A percentile compares a stretch with the other conserved stretches of the same genome.
Evolutionary conservation across 2,888 invertebrate genomes (phyloP).

Genomic region (Phortica magna): DNA sequence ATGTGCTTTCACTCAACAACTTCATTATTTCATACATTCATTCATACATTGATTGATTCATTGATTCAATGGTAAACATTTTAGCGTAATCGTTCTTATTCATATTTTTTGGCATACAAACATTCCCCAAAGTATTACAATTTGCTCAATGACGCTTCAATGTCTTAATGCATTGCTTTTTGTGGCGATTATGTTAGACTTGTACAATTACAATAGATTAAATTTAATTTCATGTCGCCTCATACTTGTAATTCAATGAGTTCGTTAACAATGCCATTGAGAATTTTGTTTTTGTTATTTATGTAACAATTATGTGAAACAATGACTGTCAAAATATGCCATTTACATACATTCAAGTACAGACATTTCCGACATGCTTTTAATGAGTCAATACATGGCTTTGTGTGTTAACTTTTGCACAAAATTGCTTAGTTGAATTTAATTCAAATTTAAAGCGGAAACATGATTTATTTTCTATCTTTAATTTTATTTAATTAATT

Average conservation of each 20-base stretch:
- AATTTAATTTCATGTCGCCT: constrained; percentile 15
- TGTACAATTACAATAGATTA: constrained; percentile 3
- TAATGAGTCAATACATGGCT: neutral
- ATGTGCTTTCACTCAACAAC: too few relatives aligned
- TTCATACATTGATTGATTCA: neutral
- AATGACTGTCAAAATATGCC: neutral
- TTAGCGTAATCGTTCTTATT: neutral
- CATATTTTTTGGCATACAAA: neutral
- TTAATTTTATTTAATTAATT: too few relatives aligned
- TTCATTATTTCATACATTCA: neutral
- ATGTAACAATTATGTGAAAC: neutral
- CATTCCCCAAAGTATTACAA: neutral
- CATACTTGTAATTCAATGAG: neutral
- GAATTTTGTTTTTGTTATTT: neutral
- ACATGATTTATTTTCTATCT: too few relatives aligned
- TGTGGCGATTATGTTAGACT: neutral
- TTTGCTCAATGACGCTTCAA: too few relatives aligned
- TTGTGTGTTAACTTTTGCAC: neutral
- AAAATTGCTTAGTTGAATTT: constrained; percentile 33
- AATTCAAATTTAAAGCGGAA: too few relatives aligned
- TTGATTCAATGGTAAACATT: neutral
- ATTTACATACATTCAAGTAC: neutral
- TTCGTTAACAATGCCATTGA: constrained; percentile 17
- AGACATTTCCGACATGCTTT: neutral
- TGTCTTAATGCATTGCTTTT: too few relatives aligned